Evolutionary conservation across 2,113 vertebrate species (phyloP).

Genomic region (Chloroceryle aenea): DNA sequence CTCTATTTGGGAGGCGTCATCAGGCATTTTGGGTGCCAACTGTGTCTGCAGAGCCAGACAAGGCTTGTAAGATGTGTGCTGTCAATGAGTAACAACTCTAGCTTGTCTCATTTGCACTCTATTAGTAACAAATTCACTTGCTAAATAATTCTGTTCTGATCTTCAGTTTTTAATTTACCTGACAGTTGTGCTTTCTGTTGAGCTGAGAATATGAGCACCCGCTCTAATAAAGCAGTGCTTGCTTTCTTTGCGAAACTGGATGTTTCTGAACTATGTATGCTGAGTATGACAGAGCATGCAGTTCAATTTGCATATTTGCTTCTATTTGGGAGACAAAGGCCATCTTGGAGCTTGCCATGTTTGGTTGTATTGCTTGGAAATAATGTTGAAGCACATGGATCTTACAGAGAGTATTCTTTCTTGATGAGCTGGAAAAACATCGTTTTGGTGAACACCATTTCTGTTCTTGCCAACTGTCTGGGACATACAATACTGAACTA

Average conservation of each 20-base stretch:
- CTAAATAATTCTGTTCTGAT: slow-evolving; percentile 28
- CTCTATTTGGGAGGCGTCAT: background rate
- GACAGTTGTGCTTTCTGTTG: slow-evolving; percentile 5
- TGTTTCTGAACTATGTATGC: background rate
- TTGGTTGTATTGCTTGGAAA: background rate
- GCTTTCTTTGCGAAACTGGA: background rate
- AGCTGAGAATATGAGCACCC: background rate
- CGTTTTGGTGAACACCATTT: slow-evolving; percentile 20
- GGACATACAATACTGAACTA: slow-evolving; percentile 18
- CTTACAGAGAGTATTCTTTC: background rate
- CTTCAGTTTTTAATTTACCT: slow-evolving; percentile 33
- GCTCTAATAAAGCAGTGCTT: background rate
- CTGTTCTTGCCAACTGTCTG: background rate
- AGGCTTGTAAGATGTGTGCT: background rate
- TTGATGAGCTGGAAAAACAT: slow-evolving; percentile 16
- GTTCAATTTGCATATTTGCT: background rate
- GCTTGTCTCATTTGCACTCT: slow-evolving; percentile 28
- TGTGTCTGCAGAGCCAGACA: background rate
- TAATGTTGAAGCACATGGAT: background rate
- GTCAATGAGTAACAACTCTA: background rate
- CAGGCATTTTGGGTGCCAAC: background rate
- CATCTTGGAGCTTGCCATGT: background rate
- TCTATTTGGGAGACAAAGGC: background rate
- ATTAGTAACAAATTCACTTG: slow-evolving; percentile 34
- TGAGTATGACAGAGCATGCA: background rate